Percentiles rank a stretch among this genome's conserved stretches.
Conservation (phyloP, 2,797 vertebrate genomes). For the Strix occidentalis region DNA sequence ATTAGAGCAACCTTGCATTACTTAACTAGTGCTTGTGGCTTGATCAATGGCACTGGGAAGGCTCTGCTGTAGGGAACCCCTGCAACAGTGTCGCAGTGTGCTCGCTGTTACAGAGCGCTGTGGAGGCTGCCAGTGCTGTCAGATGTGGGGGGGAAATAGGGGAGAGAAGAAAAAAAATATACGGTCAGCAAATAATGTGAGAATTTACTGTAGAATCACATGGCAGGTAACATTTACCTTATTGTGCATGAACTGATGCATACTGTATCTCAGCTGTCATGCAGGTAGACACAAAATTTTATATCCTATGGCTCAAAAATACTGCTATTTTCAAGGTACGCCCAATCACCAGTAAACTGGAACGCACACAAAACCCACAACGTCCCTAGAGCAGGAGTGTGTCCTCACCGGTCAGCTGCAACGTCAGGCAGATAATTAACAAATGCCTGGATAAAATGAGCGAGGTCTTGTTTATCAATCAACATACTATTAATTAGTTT, state of each 20-base stretch:
- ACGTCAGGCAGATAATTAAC: conserved; percentile 7
- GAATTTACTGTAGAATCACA: neutral
- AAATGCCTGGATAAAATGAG: neutral
- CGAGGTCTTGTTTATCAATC: conserved; percentile 48
- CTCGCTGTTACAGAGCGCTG: neutral
- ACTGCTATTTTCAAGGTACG: neutral
- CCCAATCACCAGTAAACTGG: neutral
- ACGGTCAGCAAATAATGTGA: neutral
- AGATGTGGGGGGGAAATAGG: neutral
- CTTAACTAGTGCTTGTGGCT: conserved; percentile 48
- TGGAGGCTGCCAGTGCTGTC: neutral
- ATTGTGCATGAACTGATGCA: neutral
- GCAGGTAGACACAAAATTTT: neutral
- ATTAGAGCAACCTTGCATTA: conserved; percentile 59
- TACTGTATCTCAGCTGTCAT: neutral
- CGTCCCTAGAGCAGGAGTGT: neutral
- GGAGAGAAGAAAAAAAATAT: neutral
- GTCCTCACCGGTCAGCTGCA: neutral
- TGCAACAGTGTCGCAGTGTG: conserved; percentile 69
- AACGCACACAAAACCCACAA: neutral
- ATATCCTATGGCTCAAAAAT: neutral
- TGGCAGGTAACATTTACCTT: neutral
- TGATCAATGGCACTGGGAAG: conserved; percentile 60
- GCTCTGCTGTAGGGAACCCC: conserved; percentile 56
- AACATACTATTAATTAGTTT: conserved; percentile 46